Base-by-base conservation (phyloP, 2,888 invertebrate species). In the Parnassius glacialis region DNA sequence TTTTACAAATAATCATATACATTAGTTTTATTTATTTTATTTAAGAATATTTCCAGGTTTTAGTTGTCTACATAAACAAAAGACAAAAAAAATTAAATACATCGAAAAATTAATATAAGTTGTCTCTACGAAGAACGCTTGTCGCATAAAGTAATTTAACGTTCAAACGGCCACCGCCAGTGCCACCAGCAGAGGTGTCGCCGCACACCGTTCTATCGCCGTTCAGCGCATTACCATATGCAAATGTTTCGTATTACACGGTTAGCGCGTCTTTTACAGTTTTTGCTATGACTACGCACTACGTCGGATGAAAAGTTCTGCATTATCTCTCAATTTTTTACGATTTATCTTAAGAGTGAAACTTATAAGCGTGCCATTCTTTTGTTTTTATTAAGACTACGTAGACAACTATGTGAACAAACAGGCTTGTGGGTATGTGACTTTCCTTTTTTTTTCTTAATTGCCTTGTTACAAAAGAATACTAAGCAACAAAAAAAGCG, bases 211-310 rank as follows among this genome's bases (percentile, higher is more conserved):
- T 16, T 16, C 16, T 74, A 72, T 73, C 57, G 76, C 74, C 75
- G 71, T 71, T 20, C 55, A 45, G 9, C 75, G 71, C 78, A 85
- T 86, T 85, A 83, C 75, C 85, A 86, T 86, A 85, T 87, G 85
- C 80, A 83, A 87, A 85, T 86, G 66, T 67, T 71, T 71, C 74
- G 77, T 76, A 79, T 79, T 77, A 78, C 79, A 78, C 77, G 76
- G 74, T 71, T 70, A 68, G 72, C 74, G 74, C 73, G 73, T 76
- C 57, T 54, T 10, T 20, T 34, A n/a, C 55, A 25, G 48, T 62
- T 59, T 60, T 59, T 64, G 57, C 57, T 34, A 43, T 45, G 44
- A 16, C 45, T 25, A 13, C 13, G 48, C 16, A 48, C 13, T 12
- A 42, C 43, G n/a, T 10, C 11, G 43, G 13, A 51, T 51, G 43